These are phyloP conservation scores for Lucilia sericata DNA, from an alignment of 1,140 invertebrate genomes.

Conservation along the genomic window DNA sequence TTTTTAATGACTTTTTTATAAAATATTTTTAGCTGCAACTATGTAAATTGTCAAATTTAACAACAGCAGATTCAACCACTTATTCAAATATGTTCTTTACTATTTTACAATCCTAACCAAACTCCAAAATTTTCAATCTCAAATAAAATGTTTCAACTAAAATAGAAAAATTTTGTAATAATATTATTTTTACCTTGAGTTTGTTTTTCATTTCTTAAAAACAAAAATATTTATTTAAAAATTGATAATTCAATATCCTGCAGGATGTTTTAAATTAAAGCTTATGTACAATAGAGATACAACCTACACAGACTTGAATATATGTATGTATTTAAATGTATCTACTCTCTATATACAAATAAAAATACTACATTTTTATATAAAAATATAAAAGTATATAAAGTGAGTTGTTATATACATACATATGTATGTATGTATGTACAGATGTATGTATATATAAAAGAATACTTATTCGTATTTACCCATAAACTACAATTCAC, in stretches of 20 bases:
- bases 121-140: background rate
- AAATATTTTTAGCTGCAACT: no score
- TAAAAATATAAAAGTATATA: constrained; percentile 15
- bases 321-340: background rate
- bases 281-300: background rate
- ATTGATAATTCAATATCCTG: constrained; percentile 43
- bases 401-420: background rate
- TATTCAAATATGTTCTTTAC: no score
- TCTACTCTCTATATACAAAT: background rate
- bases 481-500: constrained; percentile 1
- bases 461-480: background rate
- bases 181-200: constrained; percentile 33
- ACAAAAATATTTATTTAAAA: constrained; percentile 43
- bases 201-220: background rate
- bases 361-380: background rate
- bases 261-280: constrained; percentile 42
- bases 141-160: background rate
- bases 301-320: background rate
- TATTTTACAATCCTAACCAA: background rate
- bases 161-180: background rate
- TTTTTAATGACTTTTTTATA: no score
- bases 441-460: background rate
- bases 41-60: no score
- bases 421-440: background rate
- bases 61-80: no score